phyloP scores from a whole-genome alignment of 2,113 vertebrate species.

The Tragelaphus buxtoni region DNA sequence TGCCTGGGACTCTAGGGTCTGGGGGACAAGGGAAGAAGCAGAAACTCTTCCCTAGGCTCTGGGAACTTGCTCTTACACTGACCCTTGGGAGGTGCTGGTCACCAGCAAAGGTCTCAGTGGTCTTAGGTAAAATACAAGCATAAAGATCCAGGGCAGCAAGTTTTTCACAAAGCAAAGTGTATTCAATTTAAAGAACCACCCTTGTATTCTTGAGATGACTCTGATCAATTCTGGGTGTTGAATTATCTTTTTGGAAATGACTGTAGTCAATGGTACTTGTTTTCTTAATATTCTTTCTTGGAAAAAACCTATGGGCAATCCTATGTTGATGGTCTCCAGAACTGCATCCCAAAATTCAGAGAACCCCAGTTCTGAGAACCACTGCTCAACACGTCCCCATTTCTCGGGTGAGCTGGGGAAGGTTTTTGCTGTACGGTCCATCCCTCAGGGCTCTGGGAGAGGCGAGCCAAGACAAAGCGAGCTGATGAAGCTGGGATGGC shows the following conservation, averaged over 20 bases:
- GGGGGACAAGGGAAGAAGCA: not conserved
- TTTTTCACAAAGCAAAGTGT: not conserved
- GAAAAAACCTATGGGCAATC: not conserved
- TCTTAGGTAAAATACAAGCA: not conserved
- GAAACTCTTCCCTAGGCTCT: not conserved
- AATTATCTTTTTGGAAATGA: conserved; percentile 11
- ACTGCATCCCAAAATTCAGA: not conserved
- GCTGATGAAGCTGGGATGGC: not conserved
- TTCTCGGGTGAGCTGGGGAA: not conserved
- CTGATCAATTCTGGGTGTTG: not conserved
- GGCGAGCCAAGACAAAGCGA: not conserved
- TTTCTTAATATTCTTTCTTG: not conserved
- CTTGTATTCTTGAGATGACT: not conserved
- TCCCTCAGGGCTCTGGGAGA: not conserved
- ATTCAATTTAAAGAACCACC: not conserved
- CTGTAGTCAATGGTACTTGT: not conserved
- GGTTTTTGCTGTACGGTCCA: not conserved
- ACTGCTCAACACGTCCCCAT: not conserved
- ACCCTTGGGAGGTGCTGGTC: not conserved
- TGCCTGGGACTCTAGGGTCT: not conserved
- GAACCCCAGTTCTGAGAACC: not conserved
- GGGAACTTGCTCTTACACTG: not conserved
- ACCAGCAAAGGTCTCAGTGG: not conserved
- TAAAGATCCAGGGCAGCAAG: not conserved
- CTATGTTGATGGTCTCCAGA: not conserved